Evolutionary conservation across 2,888 invertebrate species (phyloP), one percentile per base, ranked within the genome.

Genomic region (Portevinia maculata): DNA sequence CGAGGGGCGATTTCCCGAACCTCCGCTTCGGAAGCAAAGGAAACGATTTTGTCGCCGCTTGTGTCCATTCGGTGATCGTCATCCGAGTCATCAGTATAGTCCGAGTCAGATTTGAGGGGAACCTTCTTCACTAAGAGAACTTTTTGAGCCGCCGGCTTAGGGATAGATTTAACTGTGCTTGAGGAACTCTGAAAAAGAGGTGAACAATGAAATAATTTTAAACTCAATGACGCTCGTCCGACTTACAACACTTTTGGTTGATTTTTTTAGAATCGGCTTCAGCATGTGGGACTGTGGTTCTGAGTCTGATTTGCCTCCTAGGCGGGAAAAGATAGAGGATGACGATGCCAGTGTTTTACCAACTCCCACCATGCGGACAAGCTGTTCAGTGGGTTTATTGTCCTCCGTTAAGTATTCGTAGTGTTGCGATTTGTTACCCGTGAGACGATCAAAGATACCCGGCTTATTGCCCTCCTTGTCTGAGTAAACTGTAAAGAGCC

Each of bases 1-100:
- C 90, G 86, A 0, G 88, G 87, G 6, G 86, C 86, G 19, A 91
- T 90, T 86, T 91, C 91, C n/a, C 90, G 86, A 8, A 91, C 89
- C 85, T 91, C 91, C 1, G 91, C 91, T 11, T 89, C 90, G 0
- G 90, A 88, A 3, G 91, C 91, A 65, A 91, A 91, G 60, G 90
- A 90, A 0, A 91, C 91, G 60, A 89, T 87, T 85, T 91, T 91
- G 59, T 90, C 90, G 7, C 85, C 87, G 1, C 83, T 86, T 11
- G 83, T 84, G 41, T 86, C 86, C 83, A 87, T 86, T 76, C 76
- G 57, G 37, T 86, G 85, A 30, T 85, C 79, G n/a, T 83, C 86
- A 1, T 84, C 62, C 13, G 85, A 84, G 34, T 79, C 64, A 0
- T 60, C 83, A 19, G 84, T 85, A 7, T 59, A 69, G 24, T 85